These are phyloP conservation scores for Salpingus planirostris DNA, from an alignment of 2,888 invertebrate genomes.

Conservation along the genomic window DNA sequence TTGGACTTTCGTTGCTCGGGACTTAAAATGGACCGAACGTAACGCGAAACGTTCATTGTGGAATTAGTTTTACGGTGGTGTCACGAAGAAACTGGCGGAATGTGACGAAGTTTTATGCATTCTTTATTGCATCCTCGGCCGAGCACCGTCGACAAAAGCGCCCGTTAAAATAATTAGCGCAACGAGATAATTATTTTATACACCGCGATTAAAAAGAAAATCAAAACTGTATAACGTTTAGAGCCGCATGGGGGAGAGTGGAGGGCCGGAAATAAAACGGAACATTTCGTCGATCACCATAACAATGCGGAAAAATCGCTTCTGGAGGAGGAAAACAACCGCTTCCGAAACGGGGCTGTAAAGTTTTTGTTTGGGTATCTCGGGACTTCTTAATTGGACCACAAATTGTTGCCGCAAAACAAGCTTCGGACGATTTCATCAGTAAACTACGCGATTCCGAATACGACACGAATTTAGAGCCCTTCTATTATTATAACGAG, in stretches of 20 bases:
- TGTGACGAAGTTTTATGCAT: conserved; percentile 21
- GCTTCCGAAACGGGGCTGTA: too few species aligned
- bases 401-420: too few species aligned
- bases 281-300: too few species aligned
- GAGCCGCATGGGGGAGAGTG: neutral
- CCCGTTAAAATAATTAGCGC: conserved; percentile 17
- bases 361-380: too few species aligned
- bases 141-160: conserved; percentile 13
- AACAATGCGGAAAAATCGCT: too few species aligned
- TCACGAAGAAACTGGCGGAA: conserved; percentile 17
- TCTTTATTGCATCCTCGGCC: conserved; percentile 17
- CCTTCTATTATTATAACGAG: conserved; percentile 1
- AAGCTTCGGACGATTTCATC: too few species aligned
- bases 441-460: neutral
- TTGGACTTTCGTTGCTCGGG: conserved; percentile 14
- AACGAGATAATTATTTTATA: conserved; percentile 6
- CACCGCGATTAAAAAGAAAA: neutral
- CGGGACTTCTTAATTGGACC: too few species aligned
- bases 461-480: conserved; percentile 1
- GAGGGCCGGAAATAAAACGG: too few species aligned
- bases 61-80: conserved; percentile 20
- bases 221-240: neutral
- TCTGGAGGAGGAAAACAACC: too few species aligned
- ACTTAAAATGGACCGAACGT: conserved; percentile 16
- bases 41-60: conserved; percentile 10